Conservation (phyloP, 2,113 vertebrate genomes). For the Oncorhynchus masou region DNA sequence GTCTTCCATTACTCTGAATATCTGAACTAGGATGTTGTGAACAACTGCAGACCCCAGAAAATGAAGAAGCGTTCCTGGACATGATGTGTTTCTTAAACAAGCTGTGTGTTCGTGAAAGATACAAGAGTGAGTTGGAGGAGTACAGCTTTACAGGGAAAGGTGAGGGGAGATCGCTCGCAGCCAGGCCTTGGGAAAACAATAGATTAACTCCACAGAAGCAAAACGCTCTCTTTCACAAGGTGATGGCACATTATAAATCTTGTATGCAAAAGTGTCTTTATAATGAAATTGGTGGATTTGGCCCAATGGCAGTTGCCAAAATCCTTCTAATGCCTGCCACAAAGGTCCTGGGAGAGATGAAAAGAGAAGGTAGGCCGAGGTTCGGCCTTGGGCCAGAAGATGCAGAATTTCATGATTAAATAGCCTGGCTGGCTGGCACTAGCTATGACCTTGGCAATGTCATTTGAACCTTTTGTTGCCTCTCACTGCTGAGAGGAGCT, state of each 20-base stretch:
- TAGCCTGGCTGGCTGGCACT: conserved; percentile 39
- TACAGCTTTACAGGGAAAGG: not conserved
- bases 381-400: conserved; percentile 44
- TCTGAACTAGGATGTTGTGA: not conserved
- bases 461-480: conserved; percentile 31
- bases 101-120: not conserved
- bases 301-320: conserved; percentile 28
- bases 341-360: conserved; percentile 35
- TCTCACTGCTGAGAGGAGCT: conserved; percentile 18
- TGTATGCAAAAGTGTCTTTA: conserved; percentile 45
- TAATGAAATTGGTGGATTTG: conserved; percentile 40
- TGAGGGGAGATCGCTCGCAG: not conserved
- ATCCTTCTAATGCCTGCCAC: conserved; percentile 32
- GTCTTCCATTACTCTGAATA: not conserved
- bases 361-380: conserved; percentile 28
- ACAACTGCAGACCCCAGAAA: not conserved
- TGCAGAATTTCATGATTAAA: conserved; percentile 51
- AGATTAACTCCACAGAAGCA: not conserved
- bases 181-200: conserved; percentile 12
- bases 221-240: conserved; percentile 32
- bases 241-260: conserved; percentile 42
- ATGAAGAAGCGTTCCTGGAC: not conserved
- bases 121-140: not conserved
- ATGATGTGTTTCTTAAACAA: not conserved
- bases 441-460: conserved; percentile 55